Percentiles rank a stretch among this genome's conserved stretches.
These are phyloP conservation scores for Oscheius sp. DNA, from an alignment of 2,888 invertebrate genomes.

Conservation along the genomic window DNA sequence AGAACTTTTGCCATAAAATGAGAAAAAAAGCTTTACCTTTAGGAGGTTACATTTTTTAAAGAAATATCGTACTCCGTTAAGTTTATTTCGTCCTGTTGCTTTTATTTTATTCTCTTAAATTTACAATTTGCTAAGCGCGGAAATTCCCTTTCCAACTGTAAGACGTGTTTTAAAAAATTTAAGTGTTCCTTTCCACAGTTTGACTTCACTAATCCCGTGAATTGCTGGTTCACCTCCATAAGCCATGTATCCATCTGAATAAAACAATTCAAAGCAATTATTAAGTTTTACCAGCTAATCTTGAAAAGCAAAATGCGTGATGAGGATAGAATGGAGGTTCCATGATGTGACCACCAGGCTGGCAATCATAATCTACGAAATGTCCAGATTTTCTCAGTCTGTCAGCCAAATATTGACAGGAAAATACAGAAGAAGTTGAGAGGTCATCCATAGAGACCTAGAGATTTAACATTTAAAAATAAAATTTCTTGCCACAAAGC, in stretches of 20 bases:
- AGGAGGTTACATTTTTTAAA: too few relatives aligned
- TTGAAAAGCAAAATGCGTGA: slow-evolving; percentile 43
- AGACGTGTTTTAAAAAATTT: slow-evolving; percentile 39
- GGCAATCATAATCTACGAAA: slow-evolving; percentile 39
- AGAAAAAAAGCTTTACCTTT: too few relatives aligned
- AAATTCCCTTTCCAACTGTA: too few relatives aligned
- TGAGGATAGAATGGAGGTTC: slow-evolving; percentile 49
- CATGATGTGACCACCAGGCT: slow-evolving; percentile 50
- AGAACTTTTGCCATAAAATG: too few relatives aligned
- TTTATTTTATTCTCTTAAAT: too few relatives aligned
- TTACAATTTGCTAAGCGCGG: too few relatives aligned
- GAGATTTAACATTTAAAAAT: not conserved
- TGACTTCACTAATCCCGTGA: slow-evolving; percentile 43
- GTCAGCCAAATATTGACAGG: slow-evolving; percentile 27
- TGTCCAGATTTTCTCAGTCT: slow-evolving; percentile 38
- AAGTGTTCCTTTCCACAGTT: slow-evolving; percentile 39
- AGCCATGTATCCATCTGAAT: slow-evolving; percentile 38
- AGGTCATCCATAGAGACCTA: slow-evolving; percentile 46
- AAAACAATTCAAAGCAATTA: not conserved
- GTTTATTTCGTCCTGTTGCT: too few relatives aligned
- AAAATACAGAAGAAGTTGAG: slow-evolving; percentile 37
- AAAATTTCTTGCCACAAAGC: slow-evolving; percentile 38
- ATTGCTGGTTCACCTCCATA: slow-evolving; percentile 47
- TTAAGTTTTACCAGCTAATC: slow-evolving; percentile 31
- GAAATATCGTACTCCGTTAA: too few relatives aligned